A percentile compares a stretch with the other conserved stretches of the same genome.
phyloP scores from a whole-genome alignment of 2,113 vertebrate genomes.

The Anhinga rufa region DNA sequence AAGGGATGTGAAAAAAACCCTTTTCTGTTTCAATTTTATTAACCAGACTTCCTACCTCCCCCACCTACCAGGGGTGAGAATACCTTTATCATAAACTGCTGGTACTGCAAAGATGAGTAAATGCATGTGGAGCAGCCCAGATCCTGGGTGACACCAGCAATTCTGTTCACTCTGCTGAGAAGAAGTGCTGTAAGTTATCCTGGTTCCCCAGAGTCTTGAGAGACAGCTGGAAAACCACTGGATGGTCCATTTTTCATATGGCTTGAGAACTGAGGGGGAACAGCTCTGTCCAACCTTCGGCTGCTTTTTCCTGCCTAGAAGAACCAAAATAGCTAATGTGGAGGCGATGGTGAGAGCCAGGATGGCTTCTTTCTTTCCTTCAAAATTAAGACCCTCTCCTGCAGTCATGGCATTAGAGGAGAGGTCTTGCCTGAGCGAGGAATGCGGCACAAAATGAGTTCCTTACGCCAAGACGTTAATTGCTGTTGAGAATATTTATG shows the following conservation, averaged over 20 bases:
- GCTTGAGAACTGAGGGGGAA: neutral
- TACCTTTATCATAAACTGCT: neutral
- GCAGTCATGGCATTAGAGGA: neutral
- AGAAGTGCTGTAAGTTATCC: neutral
- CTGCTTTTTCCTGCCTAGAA: neutral
- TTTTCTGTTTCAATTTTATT: neutral
- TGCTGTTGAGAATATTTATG: slow-evolving; percentile 24
- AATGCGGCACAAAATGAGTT: neutral
- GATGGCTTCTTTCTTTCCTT: neutral
- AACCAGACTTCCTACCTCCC: neutral
- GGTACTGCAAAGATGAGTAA: slow-evolving; percentile 8
- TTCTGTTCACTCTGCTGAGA: neutral
- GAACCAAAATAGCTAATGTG: neutral
- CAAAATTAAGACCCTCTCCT: neutral
- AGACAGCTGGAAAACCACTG: neutral
- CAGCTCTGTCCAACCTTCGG: neutral
- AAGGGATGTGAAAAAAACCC: neutral
- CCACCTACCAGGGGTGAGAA: neutral
- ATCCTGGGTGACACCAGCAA: neutral
- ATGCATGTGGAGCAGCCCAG: neutral
- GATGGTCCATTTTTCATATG: neutral
- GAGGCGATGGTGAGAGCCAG: neutral
- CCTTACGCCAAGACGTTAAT: neutral
- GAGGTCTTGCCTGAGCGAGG: neutral
- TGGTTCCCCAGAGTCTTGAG: neutral